Base-by-base conservation (phyloP, 2,113 vertebrate species). In the Ictalurus furcatus region DNA sequence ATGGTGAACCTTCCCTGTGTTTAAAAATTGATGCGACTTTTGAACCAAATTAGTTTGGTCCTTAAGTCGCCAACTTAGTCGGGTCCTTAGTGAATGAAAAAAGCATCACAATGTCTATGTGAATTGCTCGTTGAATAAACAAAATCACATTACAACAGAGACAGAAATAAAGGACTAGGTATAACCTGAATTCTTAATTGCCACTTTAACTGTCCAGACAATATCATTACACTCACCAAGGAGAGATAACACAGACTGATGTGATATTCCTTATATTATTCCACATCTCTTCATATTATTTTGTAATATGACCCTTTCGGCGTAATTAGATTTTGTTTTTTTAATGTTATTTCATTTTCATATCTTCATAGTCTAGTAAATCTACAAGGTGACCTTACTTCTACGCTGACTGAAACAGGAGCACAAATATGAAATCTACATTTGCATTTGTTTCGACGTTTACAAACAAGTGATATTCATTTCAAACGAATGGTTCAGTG, bases 101-200 rank as follows among this genome's bases (percentile, higher is more conserved):
- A 19, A 61, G 65, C 23, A 17, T 8, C 2, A 9, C 8, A 14
- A 56, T 16, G 28, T 52, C 67, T 52, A 21, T 16, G 37, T 84
- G 28, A 84, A 76, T 76, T 88, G 65, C 40, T 28, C 3, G 4
- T 67, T 73, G 80, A 76, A 88, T 84, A 84, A 61, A 88, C 40
- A 58, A 69, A 88, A 84, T 74, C 71, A 71, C 69, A 88, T 88
- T 84, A 88, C 9, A 40, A 44, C 80, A 84, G 25, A 40, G 48
- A 61, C 34, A 58, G 34, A 69, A 59, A 82, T 54, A 28, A 59
- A 73, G 54, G 54, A 61, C 78, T 34, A 30, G 54, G 28, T 48
- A 84, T 69, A 30, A 28, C 87, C 81, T 82, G 69, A 88, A 71
- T 74, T 74, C 65, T 76, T 84, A 88, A 88, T 84, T 88, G 56